Percentiles rank a stretch among this genome's conserved stretches.
These are phyloP conservation scores for Xanthia icteritia DNA, from an alignment of 2,888 invertebrate genomes.

Conservation along the genomic window DNA sequence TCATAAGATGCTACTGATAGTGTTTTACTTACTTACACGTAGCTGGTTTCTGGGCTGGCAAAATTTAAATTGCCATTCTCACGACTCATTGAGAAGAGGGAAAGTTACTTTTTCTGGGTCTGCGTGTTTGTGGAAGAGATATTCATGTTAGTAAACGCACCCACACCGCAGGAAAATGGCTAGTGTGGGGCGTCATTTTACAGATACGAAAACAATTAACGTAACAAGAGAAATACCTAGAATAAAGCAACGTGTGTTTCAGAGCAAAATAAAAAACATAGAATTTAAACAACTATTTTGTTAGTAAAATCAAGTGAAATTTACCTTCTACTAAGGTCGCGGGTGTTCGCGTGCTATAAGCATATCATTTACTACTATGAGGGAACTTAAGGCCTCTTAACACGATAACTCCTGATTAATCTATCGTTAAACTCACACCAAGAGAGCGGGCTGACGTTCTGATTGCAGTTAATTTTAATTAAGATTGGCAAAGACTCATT, in stretches of 20 bases:
- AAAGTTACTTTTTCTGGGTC: neutral
- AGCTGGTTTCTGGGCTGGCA: neutral
- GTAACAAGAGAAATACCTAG: neutral
- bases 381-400: slow-evolving; percentile 74
- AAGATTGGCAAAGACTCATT: slow-evolving; percentile 18
- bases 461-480: slow-evolving; percentile 61
- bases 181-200: neutral
- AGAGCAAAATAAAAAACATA: neutral
- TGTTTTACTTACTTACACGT: neutral
- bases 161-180: neutral
- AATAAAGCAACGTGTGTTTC: neutral
- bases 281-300: slow-evolving; percentile 7
- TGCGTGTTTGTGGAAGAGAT: neutral
- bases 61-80: neutral
- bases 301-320: slow-evolving; percentile 37
- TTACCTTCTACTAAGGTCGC: slow-evolving; percentile 49
- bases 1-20: too few relatives aligned
- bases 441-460: slow-evolving; percentile 61
- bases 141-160: neutral
- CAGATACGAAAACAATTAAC: neutral
- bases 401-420: slow-evolving; percentile 76
- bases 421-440: slow-evolving; percentile 72
- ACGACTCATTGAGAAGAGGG: neutral
- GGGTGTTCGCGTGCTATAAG: slow-evolving; percentile 75
- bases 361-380: slow-evolving; percentile 80